Evolutionary conservation across 2,797 vertebrate species (phyloP), one percentile per base, ranked within the genome.

Genomic region (Stomatorhinus walkeri): DNA sequence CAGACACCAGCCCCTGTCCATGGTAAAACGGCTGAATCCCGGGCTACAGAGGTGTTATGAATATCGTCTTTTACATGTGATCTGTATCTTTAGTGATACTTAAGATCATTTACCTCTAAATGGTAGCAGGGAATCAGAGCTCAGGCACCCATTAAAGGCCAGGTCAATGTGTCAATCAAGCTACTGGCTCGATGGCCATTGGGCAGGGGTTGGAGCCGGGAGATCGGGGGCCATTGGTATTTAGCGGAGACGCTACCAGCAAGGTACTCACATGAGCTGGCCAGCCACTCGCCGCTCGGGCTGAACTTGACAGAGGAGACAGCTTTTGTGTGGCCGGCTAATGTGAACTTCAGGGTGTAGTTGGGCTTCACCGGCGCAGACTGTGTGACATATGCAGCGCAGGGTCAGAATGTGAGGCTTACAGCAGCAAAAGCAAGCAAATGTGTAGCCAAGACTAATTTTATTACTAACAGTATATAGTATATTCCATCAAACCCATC

Each of bases 271-370:
- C 98, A 99, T 7, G 98, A 99, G 93, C 98, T 99, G 88, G 98
- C 98, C 7, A 99, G 96, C 98, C 98, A 99, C 91, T 99, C 98
- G 89, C 98, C 98, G 0, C 98, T 99, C 0, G 98, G 98, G 89
- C 98, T 99, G 93, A 99, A 99, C 87, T 99, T 99, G 90, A 99
- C 98, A 0, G 98, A 99, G 12, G 98, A 99, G 85, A 99, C 98
- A 0, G 98, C 98, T 92, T 99, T 99, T 0, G 98, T 99, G 93
- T 99, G 98, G 89, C 98, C 98, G 0, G 98, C 98, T 93, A 99
- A 91, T 0, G 98, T 99, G 94, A 99, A 99, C 84, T 99, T 99
- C 32, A 99, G 94, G 52, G 97, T 97, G 89, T 99, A 99, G 94
- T 98, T 99, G 14, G 98, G 98, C 90, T 99, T 99, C 54, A 97